Evolutionary conservation across 1,140 invertebrate genomes (phyloP).

Genomic region (Goniozus legneri): DNA sequence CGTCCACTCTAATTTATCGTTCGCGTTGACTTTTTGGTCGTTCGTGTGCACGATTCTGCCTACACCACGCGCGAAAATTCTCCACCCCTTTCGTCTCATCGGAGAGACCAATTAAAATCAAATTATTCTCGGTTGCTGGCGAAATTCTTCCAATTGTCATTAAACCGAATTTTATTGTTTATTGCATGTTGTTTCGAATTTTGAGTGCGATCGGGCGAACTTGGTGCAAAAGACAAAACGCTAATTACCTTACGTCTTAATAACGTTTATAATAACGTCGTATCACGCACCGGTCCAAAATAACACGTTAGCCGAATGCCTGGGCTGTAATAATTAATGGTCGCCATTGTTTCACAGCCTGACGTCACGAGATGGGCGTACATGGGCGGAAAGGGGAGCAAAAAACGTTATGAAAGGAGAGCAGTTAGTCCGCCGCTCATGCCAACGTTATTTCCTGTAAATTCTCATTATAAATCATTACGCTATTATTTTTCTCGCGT

Average conservation of each 20-base stretch:
- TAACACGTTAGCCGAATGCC: conserved; percentile 21
- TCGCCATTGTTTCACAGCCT: conserved; percentile 22
- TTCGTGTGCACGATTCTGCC: no score
- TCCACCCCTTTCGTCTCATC: not conserved
- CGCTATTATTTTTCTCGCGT: no score
- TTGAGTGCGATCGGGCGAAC: no score
- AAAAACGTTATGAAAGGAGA: not conserved
- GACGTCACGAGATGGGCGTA: not conserved
- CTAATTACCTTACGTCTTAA: conserved; percentile 31
- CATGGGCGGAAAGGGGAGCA: no score
- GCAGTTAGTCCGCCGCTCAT: conserved; percentile 14
- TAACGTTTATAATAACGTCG: conserved; percentile 28
- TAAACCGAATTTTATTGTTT: no score
- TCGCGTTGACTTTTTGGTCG: no score
- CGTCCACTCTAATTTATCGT: conserved; percentile 18
- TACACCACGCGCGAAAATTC: no score
- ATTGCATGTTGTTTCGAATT: no score
- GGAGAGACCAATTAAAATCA: not conserved
- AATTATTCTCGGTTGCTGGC: not conserved
- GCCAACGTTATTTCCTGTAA: conserved; percentile 30
- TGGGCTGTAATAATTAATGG: conserved; percentile 18
- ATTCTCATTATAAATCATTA: no score
- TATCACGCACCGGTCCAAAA: conserved; percentile 29
- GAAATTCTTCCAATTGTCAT: no score
- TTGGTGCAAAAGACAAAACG: no score